Base-by-base conservation (phyloP, 64 coral and sea anemone genomes). In the Pocillopora verrucosa region DNA sequence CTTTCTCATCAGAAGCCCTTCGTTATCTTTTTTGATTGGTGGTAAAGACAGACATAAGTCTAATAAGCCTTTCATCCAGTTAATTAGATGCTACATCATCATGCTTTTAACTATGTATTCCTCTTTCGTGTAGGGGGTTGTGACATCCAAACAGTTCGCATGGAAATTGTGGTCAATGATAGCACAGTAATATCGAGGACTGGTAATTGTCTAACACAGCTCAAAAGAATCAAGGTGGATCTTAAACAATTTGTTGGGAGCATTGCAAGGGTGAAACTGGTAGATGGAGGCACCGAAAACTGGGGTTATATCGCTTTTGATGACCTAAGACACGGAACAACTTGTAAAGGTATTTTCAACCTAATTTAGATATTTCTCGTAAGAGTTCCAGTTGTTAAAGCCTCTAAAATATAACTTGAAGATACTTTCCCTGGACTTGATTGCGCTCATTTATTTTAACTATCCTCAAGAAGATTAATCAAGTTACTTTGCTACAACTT, bases 231-330 rank as follows among this genome's bases (percentile, higher is more conserved):
- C 19, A 38, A 36, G 22, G 75, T 84, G 36, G 17, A 92, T 45
- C 20, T 87, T 24, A 11, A 17, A 19, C 36, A 38, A 13, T 89
- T 61, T 17, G 24, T 37, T 11, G 84, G 84, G 0, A 60, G 77
- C 69, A 57, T 79, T 24, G 90, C 83, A 37, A 35, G 36, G 4
- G 26, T 92, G 15, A 86, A 76, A 63, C 79, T 92, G 45, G 83
- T 92, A 22, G 90, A 92, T 56, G 45, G 56, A 13, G 73, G 76
- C 13, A 45, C 24, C 25, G 75, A 45, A 9, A 41, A 59, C 41
- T 87, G 82, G 90, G 90, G 82, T 9, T 75, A 92, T 16, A 92
- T 92, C 61, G 22, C 61, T 9, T 80, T 92, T 60, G 90, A 87
- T 73, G 80, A 91, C 72, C 59, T 91, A 6, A 79, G 83, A 80